A percentile compares a stretch with the other conserved stretches of the same genome.
These are phyloP conservation scores for Danaus melanippus DNA, from an alignment of 1,140 invertebrate species.

Conservation along the genomic window DNA sequence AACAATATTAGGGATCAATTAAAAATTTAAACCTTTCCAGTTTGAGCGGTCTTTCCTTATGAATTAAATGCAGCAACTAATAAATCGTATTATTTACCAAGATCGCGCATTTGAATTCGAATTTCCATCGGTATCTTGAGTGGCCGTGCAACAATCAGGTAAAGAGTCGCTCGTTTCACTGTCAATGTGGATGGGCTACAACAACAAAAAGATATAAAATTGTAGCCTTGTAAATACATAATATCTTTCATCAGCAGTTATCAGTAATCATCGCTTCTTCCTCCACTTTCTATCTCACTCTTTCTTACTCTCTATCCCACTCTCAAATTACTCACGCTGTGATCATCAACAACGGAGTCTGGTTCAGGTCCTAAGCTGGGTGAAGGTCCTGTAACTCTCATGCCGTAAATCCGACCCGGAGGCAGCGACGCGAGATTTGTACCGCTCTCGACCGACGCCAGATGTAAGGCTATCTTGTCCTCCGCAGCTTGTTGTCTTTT, in stretches of 20 bases:
- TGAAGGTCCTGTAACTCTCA: constrained; percentile 80
- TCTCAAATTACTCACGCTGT: constrained; percentile 36
- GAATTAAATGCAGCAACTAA: no score
- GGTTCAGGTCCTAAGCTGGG: constrained; percentile 55
- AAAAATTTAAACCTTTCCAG: no score
- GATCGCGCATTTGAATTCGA: constrained; percentile 21
- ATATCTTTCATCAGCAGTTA: no score
- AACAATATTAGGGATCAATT: no score
- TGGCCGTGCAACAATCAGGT: constrained; percentile 50
- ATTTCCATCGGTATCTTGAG: constrained; percentile 41
- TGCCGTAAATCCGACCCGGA: constrained; percentile 92
- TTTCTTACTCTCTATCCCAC: no score
- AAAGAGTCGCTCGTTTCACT: constrained; percentile 63
- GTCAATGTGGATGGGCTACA: constrained; percentile 61
- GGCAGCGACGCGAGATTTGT: constrained; percentile 86
- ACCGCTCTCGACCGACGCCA: constrained; percentile 91
- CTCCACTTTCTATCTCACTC: no score
- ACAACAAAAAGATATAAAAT: constrained; percentile 11
- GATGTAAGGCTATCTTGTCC: constrained; percentile 94
- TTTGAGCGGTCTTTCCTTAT: no score
- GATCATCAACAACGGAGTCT: constrained; percentile 49
- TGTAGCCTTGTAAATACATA: no score
- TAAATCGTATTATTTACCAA: constrained; percentile 23
- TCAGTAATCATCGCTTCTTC: no score
- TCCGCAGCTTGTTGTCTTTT: constrained; percentile 98